Conservation (phyloP, 2,113 vertebrate genomes). For the Dicerorhinus sumatrensis region DNA sequence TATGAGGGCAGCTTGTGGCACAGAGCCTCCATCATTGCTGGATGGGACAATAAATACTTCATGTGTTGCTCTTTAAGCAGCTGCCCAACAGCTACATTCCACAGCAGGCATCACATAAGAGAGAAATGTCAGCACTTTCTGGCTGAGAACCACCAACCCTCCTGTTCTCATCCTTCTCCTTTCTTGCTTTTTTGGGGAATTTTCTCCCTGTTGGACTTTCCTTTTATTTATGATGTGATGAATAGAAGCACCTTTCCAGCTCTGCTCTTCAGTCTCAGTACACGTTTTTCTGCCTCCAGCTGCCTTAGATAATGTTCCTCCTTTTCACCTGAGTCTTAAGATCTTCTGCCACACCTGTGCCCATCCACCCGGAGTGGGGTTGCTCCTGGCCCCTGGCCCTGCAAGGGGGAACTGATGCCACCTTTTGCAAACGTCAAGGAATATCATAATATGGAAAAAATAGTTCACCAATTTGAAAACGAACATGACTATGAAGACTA, state of each 20-base stretch:
- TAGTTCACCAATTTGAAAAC: neutral
- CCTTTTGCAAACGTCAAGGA: neutral
- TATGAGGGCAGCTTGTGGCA: rapidly evolving
- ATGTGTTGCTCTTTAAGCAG: neutral
- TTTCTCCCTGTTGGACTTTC: neutral
- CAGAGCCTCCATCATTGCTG: neutral
- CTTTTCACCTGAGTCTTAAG: neutral
- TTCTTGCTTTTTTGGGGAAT: neutral
- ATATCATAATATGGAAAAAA: neutral
- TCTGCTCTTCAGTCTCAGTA: neutral
- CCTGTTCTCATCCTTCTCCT: neutral
- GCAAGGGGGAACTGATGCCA: neutral
- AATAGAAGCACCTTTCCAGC: neutral
- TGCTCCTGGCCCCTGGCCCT: neutral
- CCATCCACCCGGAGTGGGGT: no score
- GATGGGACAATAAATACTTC: no score
- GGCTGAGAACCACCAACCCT: neutral
- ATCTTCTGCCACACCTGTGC: neutral
- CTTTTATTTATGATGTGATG: neutral
- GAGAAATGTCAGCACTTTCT: neutral
- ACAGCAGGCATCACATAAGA: rapidly evolving
- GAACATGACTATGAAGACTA: neutral
- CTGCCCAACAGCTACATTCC: neutral
- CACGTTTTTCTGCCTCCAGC: neutral
- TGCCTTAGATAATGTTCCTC: neutral